Evolutionary conservation across 1,140 invertebrate species (phyloP).

Genomic region (Carposina sasakii): DNA sequence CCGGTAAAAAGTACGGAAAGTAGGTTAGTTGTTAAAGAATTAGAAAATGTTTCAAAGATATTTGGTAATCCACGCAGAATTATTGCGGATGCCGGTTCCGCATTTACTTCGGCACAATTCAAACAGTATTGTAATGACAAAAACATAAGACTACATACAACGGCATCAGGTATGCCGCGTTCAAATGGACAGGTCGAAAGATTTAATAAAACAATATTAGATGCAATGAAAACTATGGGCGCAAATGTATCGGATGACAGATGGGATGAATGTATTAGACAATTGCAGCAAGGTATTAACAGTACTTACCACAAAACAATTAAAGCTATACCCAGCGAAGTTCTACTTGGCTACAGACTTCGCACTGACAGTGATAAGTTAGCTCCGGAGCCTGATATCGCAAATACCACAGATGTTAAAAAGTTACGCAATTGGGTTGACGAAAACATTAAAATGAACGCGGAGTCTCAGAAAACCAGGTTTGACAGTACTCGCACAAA

Average conservation of each 20-base stretch:
- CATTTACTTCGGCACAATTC: conserved; percentile 8
- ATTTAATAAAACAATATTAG: background rate
- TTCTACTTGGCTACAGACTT: background rate
- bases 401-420: background rate
- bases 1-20: background rate
- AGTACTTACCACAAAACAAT: background rate
- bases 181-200: background rate
- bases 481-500: conserved; percentile 1
- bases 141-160: background rate
- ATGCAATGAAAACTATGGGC: background rate
- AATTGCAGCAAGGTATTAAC: background rate
- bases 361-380: conserved; percentile 1
- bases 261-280: no score
- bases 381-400: background rate
- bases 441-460: background rate
- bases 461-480: background rate
- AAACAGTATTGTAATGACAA: background rate
- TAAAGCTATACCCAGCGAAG: background rate
- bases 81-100: conserved; percentile 2
- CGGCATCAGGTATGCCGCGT: background rate
- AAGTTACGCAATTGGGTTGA: background rate
- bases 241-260: background rate
- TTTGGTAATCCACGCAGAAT: conserved; percentile 6
- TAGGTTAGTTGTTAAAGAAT: background rate
- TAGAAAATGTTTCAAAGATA: conserved; percentile 2